A percentile compares a stretch with the other conserved stretches of the same genome.
These are phyloP conservation scores for Pristionchus maxplancki DNA, from an alignment of 2,888 invertebrate genomes.

Conservation along the genomic window DNA sequence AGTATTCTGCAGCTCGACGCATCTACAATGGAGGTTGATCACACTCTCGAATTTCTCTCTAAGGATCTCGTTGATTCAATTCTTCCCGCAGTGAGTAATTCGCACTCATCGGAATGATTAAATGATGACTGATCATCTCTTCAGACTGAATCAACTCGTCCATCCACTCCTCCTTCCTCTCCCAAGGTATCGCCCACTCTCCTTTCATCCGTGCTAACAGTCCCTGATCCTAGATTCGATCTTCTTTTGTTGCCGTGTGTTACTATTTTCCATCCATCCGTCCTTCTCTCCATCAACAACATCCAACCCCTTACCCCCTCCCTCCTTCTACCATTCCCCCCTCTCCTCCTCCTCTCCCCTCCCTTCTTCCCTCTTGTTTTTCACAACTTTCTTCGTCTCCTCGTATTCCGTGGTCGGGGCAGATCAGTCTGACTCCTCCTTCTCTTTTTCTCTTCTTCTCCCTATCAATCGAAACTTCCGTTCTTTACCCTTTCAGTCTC, in stretches of 20 bases:
- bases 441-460: conserved; percentile 20
- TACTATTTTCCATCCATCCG: conserved; percentile 32
- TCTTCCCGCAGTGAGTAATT: conserved; percentile 26
- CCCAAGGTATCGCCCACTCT: not conserved
- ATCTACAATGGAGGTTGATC: conserved; percentile 33
- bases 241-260: conserved; percentile 44
- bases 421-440: conserved; percentile 21
- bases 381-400: conserved; percentile 25
- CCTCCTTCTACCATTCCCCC: not conserved
- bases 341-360: conserved; percentile 21
- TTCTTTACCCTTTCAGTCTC: conserved; percentile 39
- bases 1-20: not conserved
- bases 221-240: conserved; percentile 9
- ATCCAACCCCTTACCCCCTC: not conserved
- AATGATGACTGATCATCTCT: not conserved
- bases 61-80: conserved; percentile 27
- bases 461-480: conserved; percentile 11
- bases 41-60: not conserved
- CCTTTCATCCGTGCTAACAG: not conserved
- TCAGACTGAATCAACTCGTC: conserved; percentile 2
- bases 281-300: conserved; percentile 38
- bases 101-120: not conserved
- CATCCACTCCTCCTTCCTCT: conserved; percentile 15
- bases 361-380: conserved; percentile 35
- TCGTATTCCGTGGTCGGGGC: not conserved